phyloP scores from a whole-genome alignment of 2,888 invertebrate species.

The Hipparchia semele region DNA sequence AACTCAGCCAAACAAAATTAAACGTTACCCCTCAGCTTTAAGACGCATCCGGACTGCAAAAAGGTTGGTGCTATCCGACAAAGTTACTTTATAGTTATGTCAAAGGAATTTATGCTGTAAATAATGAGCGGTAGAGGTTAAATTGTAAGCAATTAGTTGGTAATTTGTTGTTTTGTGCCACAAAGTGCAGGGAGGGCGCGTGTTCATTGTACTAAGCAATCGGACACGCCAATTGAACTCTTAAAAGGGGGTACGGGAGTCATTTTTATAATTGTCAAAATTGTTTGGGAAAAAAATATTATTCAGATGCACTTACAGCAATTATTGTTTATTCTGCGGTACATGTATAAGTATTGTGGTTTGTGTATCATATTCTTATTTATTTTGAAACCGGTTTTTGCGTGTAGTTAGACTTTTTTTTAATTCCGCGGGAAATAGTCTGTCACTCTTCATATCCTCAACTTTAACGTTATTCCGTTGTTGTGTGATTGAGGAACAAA shows the following conservation, averaged over 20 bases:
- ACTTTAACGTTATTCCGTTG: too few species aligned
- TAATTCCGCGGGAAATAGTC: too few species aligned
- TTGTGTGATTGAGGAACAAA: too few species aligned
- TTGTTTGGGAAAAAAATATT: constrained; percentile 30
- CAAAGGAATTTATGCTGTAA: constrained; percentile 61
- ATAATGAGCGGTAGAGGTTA: constrained; percentile 55
- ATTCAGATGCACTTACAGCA: constrained; percentile 3
- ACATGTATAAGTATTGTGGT: not conserved
- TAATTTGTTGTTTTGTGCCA: constrained; percentile 46
- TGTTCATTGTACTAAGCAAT: constrained; percentile 52
- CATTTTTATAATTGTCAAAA: constrained; percentile 38
- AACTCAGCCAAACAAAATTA: constrained; percentile 33
- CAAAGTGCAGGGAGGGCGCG: constrained; percentile 41
- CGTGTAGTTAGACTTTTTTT: too few species aligned
- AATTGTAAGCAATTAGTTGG: constrained; percentile 49
- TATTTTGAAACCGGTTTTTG: too few species aligned
- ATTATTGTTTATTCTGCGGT: not conserved
- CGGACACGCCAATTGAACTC: constrained; percentile 43
- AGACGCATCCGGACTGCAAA: constrained; percentile 38
- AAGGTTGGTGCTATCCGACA: constrained; percentile 17
- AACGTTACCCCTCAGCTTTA: constrained; percentile 35
- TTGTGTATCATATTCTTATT: not conserved
- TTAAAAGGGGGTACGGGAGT: constrained; percentile 31
- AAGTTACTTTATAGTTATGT: constrained; percentile 45
- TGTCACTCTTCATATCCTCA: too few species aligned